Base-by-base conservation (phyloP, 2,113 vertebrate species). In the Bubalus kerabau region DNA sequence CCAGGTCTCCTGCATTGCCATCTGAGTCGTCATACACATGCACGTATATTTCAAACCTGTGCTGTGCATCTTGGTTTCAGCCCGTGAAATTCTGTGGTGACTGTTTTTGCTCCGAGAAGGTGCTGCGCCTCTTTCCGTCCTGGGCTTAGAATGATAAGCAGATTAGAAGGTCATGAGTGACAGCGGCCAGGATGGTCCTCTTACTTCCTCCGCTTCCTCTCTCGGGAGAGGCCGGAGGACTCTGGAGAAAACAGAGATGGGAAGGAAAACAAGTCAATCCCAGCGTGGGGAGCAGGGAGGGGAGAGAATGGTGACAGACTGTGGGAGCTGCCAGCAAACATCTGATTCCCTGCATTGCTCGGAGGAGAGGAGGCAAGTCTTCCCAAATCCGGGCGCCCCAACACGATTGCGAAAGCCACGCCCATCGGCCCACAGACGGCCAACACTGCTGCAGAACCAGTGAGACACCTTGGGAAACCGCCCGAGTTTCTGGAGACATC, bases 361-460 rank as follows among this genome's bases (percentile, higher is more conserved):
- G 40, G 46, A 93, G 93, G 90, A 96, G 93, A 96, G 96, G 83
- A 97, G 97, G 91, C 96, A 97, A 96, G 96, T 90, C 86, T 98
- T 96, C 96, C 96, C 95, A 95, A 95, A 98, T 95, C 91, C 46
- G 87, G 96, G 89, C 84, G 96, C 71, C 97, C 97, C 74, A 96
- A 98, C 95, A 94, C 76, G 90, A 98, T 90, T 98, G 97, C 97
- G 91, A 95, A 90, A 97, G 98, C 98, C 97, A 96, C 97, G 98
- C 98, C 82, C 91, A 86, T 95, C 67, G 52, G 93, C 97, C 98
- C 96, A 95, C 80, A 83, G 97, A 74, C 97, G 97, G 96, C 97
- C 97, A 98, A 84, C 71, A 2, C 97, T 97, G 91, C 91, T 97
- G 98, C 97, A 97, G 98, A 98, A 98, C 98, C 97, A 98, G 96